A percentile compares a stretch with the other conserved stretches of the same genome.
phyloP scores from a whole-genome alignment of 2,113 vertebrate species.

The Istiophorus platypterus region DNA sequence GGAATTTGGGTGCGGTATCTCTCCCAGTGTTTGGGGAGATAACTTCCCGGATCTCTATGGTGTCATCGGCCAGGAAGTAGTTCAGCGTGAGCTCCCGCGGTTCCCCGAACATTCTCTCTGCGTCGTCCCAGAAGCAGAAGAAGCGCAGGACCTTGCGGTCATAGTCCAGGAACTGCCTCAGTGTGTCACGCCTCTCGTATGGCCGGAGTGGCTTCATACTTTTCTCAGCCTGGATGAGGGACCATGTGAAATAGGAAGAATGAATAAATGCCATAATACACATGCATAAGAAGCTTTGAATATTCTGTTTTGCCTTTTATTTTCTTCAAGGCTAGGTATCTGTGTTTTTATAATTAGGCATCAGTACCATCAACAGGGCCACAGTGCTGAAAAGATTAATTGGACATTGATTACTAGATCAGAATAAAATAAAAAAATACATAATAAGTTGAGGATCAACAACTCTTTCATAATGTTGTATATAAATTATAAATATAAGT shows the following conservation, averaged over 20 bases:
- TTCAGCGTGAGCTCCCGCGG: conserved; percentile 86
- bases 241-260: background rate
- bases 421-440: no score
- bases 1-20: conserved; percentile 83
- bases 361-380: background rate
- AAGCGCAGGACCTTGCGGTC: conserved; percentile 91
- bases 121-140: conserved; percentile 91
- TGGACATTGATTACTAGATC: no score
- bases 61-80: conserved; percentile 93
- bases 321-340: no score
- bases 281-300: no score
- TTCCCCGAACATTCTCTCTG: conserved; percentile 77
- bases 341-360: background rate
- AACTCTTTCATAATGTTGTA: no score
- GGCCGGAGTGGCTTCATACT: conserved; percentile 86
- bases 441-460: no score
- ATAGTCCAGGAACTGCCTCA: conserved; percentile 89
- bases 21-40: conserved; percentile 85
- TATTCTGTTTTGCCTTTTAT: background rate
- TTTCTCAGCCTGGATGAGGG: conserved; percentile 78
- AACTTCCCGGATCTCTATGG: conserved; percentile 90
- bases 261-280: background rate
- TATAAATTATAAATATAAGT: no score
- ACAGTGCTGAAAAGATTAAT: no score
- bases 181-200: conserved; percentile 86